Base-by-base conservation (phyloP, 2,113 vertebrate species). In the Collichthys lucidus region DNA sequence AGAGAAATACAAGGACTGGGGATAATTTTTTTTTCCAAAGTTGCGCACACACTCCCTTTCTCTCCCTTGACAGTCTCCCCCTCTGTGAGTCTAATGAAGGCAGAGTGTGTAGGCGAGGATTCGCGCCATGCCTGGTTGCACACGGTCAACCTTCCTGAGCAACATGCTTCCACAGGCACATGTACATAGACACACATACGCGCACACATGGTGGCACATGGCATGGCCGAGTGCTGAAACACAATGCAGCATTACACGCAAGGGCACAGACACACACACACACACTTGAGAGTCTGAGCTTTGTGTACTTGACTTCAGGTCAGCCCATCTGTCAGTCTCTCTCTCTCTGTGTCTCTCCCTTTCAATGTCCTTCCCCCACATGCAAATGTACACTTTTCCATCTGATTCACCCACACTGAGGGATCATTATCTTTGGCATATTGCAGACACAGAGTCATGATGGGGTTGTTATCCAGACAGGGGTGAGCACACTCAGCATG, bases 61-160 rank as follows among this genome's bases (percentile, higher is more conserved):
- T 35, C 75, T 74, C 49, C 15, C 69, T 69, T 85, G 74, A 83
- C 87, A 84, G 68, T 49, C 83, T 78, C 46, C 86, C 71, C 79
- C 83, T 79, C 72, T 82, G 86, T 79, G 77, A 86, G 72, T 76
- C 85, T 89, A 91, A 92, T 91, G 84, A 93, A 92, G 88, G 84
- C 65, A 88, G 86, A 81, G 68, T 74, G 85, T 67, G 90, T 90
- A 75, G 90, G 91, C 40, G 83, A 85, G 72, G 59, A 4, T 69
- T 86, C 75, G 67, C 35, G 16, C 62, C 77, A 86, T 17, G 82
- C 83, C 86, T 88, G 81, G 79, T 57, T 85, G 90, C 82, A 67
- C 80, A 60, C n/a, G 47, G 74, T 82, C 82, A 75, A 64, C 71
- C 64, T 73, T 81, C 76, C 78, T 70, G 61, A 68, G 78, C 74